Evolutionary conservation across 2,797 vertebrate genomes (phyloP), one percentile per base, ranked within the genome.

Genomic region (Pyrocephalus nanus): DNA sequence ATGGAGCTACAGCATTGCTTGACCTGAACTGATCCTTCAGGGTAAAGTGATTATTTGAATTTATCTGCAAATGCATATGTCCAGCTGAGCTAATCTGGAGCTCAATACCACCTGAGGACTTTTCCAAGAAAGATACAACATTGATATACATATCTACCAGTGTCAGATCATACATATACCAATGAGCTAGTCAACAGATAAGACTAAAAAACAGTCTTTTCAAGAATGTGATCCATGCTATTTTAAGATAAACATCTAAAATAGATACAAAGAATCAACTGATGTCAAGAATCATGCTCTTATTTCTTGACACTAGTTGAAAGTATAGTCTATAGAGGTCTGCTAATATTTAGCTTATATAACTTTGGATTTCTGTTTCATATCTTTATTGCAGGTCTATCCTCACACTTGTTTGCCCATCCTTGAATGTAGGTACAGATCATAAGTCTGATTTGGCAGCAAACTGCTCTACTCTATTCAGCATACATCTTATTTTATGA

Each of bases 101-200:
- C 15, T 73, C 47, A 4, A 45, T 57, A 22, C 2, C 25, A 60
- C 15, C 12, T 65, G 21, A 73, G 11, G 14, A 50, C 2, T 4
- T 79, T 67, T 70, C 23, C 42, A 76, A 69, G 54, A 40, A 57
- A 60, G 15, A 27, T 11, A 12, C 7, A 88, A 40, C 51, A 66
- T 23, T 22, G 13, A 55, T 21, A 43, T 2, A 29, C 1, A 11
- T 7, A 6, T 15, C 12, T 17, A 51, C 3, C 1, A 7, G 2
- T 64, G 22, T 48, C 26, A 77, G 10, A 6, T 38, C 73, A 77
- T 40, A 19, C 5, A 60, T 51, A 48, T 86, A 18, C 16, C 47
- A 29, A n/a, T 48, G 11, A 61, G 5, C 15, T 36, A 47, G 13
- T 51, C 34, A 62, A 5, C 16, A 50, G 40, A 57, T 16, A 76